Percentiles rank a stretch among this genome's conserved stretches.
Evolutionary conservation across 2,888 invertebrate genomes (phyloP).

Genomic region (Oasisia sp.): DNA sequence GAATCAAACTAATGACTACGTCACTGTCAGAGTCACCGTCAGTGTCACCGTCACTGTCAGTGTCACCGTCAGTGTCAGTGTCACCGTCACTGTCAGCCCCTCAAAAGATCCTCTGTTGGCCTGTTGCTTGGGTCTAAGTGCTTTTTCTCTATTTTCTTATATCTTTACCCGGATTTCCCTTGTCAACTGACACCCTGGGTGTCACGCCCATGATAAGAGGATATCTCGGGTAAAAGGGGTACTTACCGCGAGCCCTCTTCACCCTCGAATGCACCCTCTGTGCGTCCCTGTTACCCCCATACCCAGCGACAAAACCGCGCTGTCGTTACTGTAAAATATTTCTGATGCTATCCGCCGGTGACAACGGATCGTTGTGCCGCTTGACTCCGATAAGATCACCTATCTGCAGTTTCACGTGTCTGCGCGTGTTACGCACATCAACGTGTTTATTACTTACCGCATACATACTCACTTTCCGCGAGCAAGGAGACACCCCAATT

Average conservation of each 20-base stretch:
- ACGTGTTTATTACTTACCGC: not conserved
- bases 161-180: not conserved
- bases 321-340: not conserved
- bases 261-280: not conserved
- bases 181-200: not conserved
- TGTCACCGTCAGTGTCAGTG: too few relatives aligned
- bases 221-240: not conserved
- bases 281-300: not conserved
- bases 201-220: constrained; percentile 10
- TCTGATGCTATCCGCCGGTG: not conserved
- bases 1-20: too few relatives aligned
- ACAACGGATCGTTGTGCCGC: not conserved
- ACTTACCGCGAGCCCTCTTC: not conserved
- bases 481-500: not conserved
- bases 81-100: too few relatives aligned
- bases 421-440: not conserved
- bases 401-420: not conserved
- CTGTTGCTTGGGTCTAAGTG: not conserved
- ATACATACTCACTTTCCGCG: not conserved
- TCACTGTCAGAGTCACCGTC: too few relatives aligned
- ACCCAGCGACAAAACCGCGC: not conserved
- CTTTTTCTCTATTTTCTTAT: not conserved
- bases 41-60: too few relatives aligned
- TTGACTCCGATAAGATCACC: not conserved
- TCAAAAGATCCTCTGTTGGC: not conserved